These are phyloP conservation scores for Zaprionus capensis DNA, from an alignment of 1,140 invertebrate species.

Conservation along the genomic window DNA sequence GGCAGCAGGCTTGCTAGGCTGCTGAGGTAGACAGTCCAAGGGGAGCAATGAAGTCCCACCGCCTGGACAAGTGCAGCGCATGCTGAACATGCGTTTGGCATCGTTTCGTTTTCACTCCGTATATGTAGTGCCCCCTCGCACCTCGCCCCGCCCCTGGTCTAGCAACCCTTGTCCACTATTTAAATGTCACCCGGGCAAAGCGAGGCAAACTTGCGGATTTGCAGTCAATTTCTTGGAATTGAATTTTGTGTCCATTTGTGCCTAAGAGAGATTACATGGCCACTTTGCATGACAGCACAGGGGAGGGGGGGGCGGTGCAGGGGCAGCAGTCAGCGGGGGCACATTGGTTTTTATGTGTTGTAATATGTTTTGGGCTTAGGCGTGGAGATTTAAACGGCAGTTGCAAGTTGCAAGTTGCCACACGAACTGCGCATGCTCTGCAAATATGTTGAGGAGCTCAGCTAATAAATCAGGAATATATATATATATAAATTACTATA, in stretches of 20 bases:
- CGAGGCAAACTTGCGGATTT: constrained; percentile 48
- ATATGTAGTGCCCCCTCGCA: constrained; percentile 11
- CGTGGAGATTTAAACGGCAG: constrained; percentile 28
- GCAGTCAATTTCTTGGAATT: constrained; percentile 80
- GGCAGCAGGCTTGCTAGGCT: too few relatives aligned
- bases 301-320: neutral
- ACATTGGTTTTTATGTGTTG: constrained; percentile 37
- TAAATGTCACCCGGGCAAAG: constrained; percentile 49
- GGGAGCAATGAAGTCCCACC: neutral
- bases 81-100: constrained; percentile 76
- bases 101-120: constrained; percentile 63
- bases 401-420: neutral
- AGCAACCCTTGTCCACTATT: constrained; percentile 18
- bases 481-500: neutral
- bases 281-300: constrained; percentile 54
- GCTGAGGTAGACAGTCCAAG: neutral
- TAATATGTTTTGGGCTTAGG: constrained; percentile 32
- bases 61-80: constrained; percentile 65
- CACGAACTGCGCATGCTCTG: constrained; percentile 19
- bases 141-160: neutral
- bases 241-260: constrained; percentile 72
- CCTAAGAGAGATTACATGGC: constrained; percentile 45
- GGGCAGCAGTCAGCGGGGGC: constrained; percentile 1
- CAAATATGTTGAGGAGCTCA: neutral
- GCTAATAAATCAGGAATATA: neutral